Percentiles rank a stretch among this genome's conserved stretches.
Evolutionary conservation across 92 coral and sea anemone genomes (phyloP).

Genomic region (Bergia puertoricense): DNA sequence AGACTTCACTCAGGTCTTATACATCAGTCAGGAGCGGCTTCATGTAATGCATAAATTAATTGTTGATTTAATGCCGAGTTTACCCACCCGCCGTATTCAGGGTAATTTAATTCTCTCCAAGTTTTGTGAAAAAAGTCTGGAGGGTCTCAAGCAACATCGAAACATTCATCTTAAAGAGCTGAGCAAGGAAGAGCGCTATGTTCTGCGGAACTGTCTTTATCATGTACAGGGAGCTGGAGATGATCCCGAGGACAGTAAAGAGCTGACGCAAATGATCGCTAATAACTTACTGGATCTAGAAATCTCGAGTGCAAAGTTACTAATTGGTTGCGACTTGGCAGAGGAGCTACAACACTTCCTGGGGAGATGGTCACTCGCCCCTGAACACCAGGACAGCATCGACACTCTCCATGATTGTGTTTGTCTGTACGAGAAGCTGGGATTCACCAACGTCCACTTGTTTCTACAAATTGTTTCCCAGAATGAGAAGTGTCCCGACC

Average conservation of each 20-base stretch:
- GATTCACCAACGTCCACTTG: not conserved
- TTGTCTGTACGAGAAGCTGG: not conserved
- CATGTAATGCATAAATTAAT: slow-evolving; percentile 5
- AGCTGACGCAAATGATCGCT: not conserved
- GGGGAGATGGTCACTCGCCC: not conserved
- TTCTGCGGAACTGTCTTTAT: slow-evolving; percentile 17
- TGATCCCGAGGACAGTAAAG: not conserved
- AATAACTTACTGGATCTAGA: slow-evolving; percentile 18
- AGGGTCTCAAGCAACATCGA: not conserved
- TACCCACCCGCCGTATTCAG: not conserved
- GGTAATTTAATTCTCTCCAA: slow-evolving; percentile 24
- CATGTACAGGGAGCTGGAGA: slow-evolving; percentile 4
- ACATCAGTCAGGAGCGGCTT: not conserved
- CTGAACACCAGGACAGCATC: not conserved
- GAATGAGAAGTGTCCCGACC: not conserved
- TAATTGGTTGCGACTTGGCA: not conserved
- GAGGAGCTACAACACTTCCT: slow-evolving; percentile 15
- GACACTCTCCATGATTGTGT: not conserved
- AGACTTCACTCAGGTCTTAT: not conserved
- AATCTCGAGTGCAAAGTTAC: slow-evolving; percentile 6
- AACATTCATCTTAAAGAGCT: slow-evolving; percentile 7
- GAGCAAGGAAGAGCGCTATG: slow-evolving; percentile 13
- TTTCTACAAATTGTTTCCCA: slow-evolving; percentile 13
- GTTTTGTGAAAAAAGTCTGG: not conserved
- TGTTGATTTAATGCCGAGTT: not conserved